Percentiles rank a stretch among this genome's conserved stretches.
phyloP scores from a whole-genome alignment of 2,797 vertebrate species.

The Strix occidentalis region DNA sequence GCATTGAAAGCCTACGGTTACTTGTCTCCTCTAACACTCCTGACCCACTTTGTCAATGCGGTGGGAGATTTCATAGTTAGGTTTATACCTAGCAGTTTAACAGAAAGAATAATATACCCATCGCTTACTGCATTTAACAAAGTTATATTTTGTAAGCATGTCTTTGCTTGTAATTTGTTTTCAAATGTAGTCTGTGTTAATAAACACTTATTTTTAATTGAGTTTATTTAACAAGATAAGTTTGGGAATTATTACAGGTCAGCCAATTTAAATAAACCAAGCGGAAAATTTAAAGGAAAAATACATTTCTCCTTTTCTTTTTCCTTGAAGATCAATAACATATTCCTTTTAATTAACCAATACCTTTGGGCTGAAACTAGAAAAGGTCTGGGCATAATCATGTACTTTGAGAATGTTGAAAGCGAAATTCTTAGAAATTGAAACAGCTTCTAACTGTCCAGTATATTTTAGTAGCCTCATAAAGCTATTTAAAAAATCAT shows the following conservation, averaged over 20 bases:
- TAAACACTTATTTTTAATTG: background rate
- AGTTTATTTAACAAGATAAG: background rate
- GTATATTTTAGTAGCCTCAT: background rate
- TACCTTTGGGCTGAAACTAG: background rate
- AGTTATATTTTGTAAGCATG: background rate
- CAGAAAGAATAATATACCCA: background rate
- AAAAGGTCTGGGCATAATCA: background rate
- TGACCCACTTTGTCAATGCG: background rate
- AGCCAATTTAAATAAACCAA: background rate
- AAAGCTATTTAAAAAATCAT: background rate
- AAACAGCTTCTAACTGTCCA: background rate
- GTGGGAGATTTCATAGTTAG: background rate
- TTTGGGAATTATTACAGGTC: background rate
- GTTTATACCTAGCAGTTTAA: background rate
- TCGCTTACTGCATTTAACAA: background rate
- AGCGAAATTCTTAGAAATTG: background rate
- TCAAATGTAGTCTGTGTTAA: background rate
- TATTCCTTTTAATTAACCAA: background rate
- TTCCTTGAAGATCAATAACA: background rate
- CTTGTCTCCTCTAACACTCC: background rate
- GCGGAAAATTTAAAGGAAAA: background rate
- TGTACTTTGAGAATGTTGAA: background rate
- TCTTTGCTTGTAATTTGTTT: background rate
- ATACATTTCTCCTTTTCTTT: background rate
- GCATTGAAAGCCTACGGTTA: fast-evolving